These are phyloP conservation scores for Luffia ferchaultella DNA, from an alignment of 2,888 invertebrate species.

Conservation along the genomic window DNA sequence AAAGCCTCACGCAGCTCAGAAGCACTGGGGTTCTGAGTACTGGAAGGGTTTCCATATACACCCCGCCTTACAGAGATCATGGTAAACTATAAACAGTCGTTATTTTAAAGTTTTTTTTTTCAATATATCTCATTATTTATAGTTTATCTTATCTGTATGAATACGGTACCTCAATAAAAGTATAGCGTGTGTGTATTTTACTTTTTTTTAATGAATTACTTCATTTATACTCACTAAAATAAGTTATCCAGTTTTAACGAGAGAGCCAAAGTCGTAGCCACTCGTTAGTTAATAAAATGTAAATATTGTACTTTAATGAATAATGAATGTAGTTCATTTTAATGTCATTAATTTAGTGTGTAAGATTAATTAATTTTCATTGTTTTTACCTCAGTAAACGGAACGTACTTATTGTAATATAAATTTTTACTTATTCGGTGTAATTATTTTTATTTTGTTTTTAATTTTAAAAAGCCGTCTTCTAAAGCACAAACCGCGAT, in stretches of 20 bases:
- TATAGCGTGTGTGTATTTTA: too few species aligned
- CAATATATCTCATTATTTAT: too few species aligned
- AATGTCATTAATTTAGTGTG: not conserved
- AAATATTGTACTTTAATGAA: constrained; percentile 13
- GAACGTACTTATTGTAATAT: too few species aligned
- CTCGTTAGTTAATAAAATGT: constrained; percentile 3
- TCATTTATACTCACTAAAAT: not conserved
- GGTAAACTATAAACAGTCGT: too few species aligned
- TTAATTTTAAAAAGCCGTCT: constrained; percentile 29
- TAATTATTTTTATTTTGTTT: constrained; percentile 20
- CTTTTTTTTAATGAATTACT: not conserved
- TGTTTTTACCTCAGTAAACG: not conserved
- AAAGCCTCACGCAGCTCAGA: too few species aligned
- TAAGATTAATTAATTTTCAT: not conserved
- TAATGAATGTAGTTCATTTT: constrained; percentile 2
- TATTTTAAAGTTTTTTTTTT: too few species aligned
- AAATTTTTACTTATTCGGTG: constrained; percentile 19
- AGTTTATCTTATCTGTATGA: too few species aligned
- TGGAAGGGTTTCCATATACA: too few species aligned
- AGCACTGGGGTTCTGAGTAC: too few species aligned
- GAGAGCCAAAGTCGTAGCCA: constrained; percentile 8
- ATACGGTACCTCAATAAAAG: too few species aligned
- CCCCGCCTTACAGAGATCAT: too few species aligned
- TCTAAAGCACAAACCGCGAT: not conserved
- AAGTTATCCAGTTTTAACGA: not conserved